Base-by-base conservation (phyloP, 1,140 invertebrate species). In the Globodera rostochiensis region DNA sequence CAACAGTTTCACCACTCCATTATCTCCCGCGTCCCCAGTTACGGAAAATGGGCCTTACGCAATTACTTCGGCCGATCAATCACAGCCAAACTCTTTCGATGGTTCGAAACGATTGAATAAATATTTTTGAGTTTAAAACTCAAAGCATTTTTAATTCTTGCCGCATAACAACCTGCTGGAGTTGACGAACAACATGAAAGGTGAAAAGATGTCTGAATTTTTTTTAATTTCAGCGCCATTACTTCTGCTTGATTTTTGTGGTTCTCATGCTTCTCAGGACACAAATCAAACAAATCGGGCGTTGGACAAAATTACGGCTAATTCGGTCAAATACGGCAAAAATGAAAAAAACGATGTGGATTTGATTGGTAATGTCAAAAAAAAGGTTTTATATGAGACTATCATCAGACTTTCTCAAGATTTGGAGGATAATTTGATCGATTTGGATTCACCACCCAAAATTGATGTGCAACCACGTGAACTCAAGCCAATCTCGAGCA, bases 371-470 rank as follows among this genome's bases (percentile, higher is more conserved):
- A 46, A 78, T 76, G 36, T 9, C 3, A 6, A 36, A 74, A 25
- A 25, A 8, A 47, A 74, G n/a, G 19, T 19, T 36, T 45, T 19
- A n/a, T 76, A 3, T 19, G 36, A 36, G 6, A 74, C 46, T 75
- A 21, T 69, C 46, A n/a, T 69, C 46, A n/a, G 47, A 36, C 46
- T 69, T 67, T 67, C 49, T 36, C 36, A 36, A 77, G 77, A 78
- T 71, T n/a, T 78, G 25, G 77, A 78, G 25, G 77, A 64, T 13
- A 69, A 78, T 78, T 49, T 78, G 13, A 78, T 78, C 47, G 57
- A 78, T 13, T 78, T 78, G 66, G 64, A 78, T 49, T 78, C 77
- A 47, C 64, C 77, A 19, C 36, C 64, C 45, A 64, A 69, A 66
- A 6, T 78, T 11, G 36, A 71, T 11, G 25, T 45, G 25, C 1